Evolutionary conservation across 92 coral and sea anemone genomes (phyloP).

Genomic region (Siderastrea siderea): DNA sequence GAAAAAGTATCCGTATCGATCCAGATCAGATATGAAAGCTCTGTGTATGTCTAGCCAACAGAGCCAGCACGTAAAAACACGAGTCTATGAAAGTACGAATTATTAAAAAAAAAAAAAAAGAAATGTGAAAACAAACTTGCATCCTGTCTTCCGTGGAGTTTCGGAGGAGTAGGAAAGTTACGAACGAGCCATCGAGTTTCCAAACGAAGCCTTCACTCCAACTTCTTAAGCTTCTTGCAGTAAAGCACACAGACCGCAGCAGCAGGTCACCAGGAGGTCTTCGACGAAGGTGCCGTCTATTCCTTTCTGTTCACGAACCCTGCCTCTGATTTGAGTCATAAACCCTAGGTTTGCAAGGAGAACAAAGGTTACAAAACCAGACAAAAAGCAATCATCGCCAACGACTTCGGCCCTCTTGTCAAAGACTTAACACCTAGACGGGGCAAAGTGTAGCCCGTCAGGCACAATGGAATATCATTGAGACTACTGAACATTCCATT

Average conservation of each 20-base stretch:
- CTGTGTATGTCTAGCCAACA: too few species aligned
- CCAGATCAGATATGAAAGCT: too few species aligned
- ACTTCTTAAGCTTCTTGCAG: constrained; percentile 93
- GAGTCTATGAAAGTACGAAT: too few species aligned
- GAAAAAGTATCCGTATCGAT: too few species aligned
- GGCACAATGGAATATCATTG: constrained; percentile 83
- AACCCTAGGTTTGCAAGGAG: constrained; percentile 89
- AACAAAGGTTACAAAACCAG: constrained; percentile 82
- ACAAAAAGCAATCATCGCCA: constrained; percentile 96
- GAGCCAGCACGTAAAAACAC: too few species aligned
- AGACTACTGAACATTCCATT: constrained; percentile 88
- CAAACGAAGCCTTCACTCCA: constrained; percentile 95
- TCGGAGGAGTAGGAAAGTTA: neutral
- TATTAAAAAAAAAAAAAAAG: too few species aligned
- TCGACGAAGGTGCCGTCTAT: constrained; percentile 79
- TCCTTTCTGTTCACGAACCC: constrained; percentile 92
- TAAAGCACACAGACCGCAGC: constrained; percentile 83
- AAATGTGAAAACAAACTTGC: too few species aligned
- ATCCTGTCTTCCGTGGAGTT: too few species aligned
- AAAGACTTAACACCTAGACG: constrained; percentile 83
- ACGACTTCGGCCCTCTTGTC: constrained; percentile 96
- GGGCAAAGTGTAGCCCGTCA: constrained; percentile 82
- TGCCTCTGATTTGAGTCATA: constrained; percentile 82
- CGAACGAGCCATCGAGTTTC: constrained; percentile 90
- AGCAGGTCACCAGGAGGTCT: constrained; percentile 84